These are phyloP conservation scores for Ataeniobius toweri DNA, from an alignment of 2,797 vertebrate species.

Conservation along the genomic window DNA sequence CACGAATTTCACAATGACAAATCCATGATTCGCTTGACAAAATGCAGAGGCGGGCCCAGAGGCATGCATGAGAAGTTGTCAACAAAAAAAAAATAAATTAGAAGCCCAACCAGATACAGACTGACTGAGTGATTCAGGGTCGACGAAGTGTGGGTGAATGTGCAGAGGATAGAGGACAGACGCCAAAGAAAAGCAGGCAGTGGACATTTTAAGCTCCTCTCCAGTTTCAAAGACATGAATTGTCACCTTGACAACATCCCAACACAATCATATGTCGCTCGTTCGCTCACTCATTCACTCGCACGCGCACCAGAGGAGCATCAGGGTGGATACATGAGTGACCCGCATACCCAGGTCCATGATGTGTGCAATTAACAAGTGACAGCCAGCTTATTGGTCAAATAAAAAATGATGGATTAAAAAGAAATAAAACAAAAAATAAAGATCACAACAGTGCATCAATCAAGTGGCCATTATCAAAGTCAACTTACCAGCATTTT, in stretches of 20 bases:
- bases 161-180: slow-evolving; percentile 64
- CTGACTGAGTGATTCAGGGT: slow-evolving; percentile 59
- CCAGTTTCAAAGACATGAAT: slow-evolving; percentile 53
- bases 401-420: slow-evolving; percentile 73
- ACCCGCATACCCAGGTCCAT: slow-evolving; percentile 75
- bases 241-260: slow-evolving; percentile 57
- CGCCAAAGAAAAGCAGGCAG: slow-evolving; percentile 72
- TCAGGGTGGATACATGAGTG: slow-evolving; percentile 76
- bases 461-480: slow-evolving; percentile 82
- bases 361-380: slow-evolving; percentile 82
- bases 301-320: slow-evolving; percentile 55
- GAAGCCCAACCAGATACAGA: slow-evolving; percentile 47
- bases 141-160: slow-evolving; percentile 64
- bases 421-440: slow-evolving; percentile 35
- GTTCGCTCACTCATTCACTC: slow-evolving; percentile 19
- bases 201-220: slow-evolving; percentile 69
- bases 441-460: slow-evolving; percentile 80
- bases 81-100: slow-evolving; percentile 24
- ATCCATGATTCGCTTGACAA: slow-evolving; percentile 61
- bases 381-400: slow-evolving; percentile 78
- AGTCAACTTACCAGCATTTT: slow-evolving; percentile 89
- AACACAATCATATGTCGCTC: slow-evolving; percentile 21
- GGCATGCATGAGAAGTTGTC: slow-evolving; percentile 71
- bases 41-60: slow-evolving; percentile 70
- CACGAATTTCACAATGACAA: slow-evolving; percentile 58